A percentile compares a stretch with the other conserved stretches of the same genome.
Evolutionary conservation across 2,113 vertebrate genomes (phyloP).

Genomic region (Pangasianodon gigas): DNA sequence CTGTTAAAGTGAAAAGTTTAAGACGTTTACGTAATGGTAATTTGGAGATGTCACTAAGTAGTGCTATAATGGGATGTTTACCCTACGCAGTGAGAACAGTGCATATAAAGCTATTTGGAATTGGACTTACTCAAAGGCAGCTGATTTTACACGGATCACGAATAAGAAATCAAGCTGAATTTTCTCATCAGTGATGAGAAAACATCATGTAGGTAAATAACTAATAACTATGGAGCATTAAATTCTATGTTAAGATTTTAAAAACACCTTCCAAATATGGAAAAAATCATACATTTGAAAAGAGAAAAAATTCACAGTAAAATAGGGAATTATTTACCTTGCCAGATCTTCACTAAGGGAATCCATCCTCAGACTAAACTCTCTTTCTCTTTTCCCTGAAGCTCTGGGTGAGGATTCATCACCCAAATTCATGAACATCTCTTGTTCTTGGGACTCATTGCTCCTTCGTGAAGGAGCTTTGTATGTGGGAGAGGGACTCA

Average conservation of each 20-base stretch:
- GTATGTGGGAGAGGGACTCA: conserved; percentile 74
- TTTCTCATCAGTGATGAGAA: background rate
- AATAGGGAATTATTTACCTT: conserved; percentile 74
- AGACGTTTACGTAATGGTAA: background rate
- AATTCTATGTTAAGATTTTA: background rate
- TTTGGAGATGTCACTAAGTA: background rate
- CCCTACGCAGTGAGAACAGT: background rate
- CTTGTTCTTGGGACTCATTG: conserved; percentile 80
- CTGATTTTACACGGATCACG: background rate
- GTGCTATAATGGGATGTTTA: background rate
- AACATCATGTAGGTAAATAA: background rate
- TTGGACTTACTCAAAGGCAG: background rate
- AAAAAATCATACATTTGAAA: background rate
- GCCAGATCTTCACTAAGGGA: conserved; percentile 86
- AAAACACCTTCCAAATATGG: background rate
- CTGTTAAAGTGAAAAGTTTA: background rate
- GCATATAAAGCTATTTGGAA: background rate
- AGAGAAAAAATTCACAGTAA: background rate
- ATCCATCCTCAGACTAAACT: conserved; percentile 88
- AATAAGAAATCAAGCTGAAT: background rate
- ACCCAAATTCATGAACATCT: conserved; percentile 72
- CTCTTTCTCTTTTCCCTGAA: conserved; percentile 83
- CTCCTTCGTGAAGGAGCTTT: conserved; percentile 72
- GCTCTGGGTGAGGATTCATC: conserved; percentile 76
- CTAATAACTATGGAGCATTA: background rate